Conservation (phyloP, 2,797 vertebrate genomes). For the Etheostoma perlongum region DNA sequence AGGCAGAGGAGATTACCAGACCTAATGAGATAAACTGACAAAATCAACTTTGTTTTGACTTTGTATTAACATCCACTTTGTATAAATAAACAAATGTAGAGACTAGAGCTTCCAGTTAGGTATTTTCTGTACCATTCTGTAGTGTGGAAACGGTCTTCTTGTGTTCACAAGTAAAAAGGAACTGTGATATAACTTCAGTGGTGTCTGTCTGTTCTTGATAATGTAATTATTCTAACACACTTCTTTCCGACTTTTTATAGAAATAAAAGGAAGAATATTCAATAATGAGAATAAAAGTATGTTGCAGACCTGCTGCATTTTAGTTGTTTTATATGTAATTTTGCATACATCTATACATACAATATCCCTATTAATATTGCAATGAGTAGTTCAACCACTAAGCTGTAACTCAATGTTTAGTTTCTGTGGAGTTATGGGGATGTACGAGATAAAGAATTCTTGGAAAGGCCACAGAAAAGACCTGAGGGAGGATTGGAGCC, state of each 20-base stretch:
- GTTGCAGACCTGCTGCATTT: not conserved
- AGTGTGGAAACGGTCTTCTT: no score
- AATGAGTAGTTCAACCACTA: not conserved
- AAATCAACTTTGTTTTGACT: no score
- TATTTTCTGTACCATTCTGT: no score
- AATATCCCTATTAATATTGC: not conserved
- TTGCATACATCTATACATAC: not conserved
- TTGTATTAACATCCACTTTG: no score
- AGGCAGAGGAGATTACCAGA: no score
- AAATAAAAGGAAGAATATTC: not conserved
- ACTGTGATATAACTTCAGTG: no score
- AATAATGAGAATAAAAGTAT: not conserved
- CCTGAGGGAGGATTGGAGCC: slow-evolving; percentile 62
- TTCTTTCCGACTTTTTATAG: not conserved
- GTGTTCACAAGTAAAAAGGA: no score
- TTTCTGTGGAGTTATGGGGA: slow-evolving; percentile 11
- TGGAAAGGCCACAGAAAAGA: slow-evolving; percentile 53
- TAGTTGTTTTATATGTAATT: not conserved
- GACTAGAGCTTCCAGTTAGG: no score
- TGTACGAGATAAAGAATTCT: slow-evolving; percentile 23
- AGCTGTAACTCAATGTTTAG: not conserved
- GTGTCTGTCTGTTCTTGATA: no score
- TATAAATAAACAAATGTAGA: no score
- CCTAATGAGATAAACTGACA: no score
- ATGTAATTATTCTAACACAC: not conserved